phyloP scores from a whole-genome alignment of 2,797 vertebrate genomes.

The Apodemus agrarius region DNA sequence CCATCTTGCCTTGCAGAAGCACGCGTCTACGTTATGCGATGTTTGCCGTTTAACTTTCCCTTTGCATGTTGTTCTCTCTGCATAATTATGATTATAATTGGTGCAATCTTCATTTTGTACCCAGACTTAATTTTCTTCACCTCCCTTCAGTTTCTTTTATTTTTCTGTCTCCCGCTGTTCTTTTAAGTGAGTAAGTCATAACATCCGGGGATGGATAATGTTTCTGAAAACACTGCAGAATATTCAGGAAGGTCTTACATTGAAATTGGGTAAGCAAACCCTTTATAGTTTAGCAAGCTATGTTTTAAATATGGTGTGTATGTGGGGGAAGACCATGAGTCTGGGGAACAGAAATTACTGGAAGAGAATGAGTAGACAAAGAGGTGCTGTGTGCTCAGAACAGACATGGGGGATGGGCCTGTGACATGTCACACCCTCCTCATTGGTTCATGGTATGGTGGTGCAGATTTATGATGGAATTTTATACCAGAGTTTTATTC shows the following conservation, averaged over 20 bases:
- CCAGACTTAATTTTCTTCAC: neutral
- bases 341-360: neutral
- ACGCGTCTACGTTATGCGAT: neutral
- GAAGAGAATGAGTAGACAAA: neutral
- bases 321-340: neutral
- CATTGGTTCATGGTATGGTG: neutral
- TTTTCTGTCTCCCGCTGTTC: neutral
- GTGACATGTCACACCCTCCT: neutral
- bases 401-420: accelerated
- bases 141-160: neutral
- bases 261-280: neutral
- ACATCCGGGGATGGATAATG: no score
- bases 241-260: neutral
- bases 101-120: neutral
- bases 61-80: neutral
- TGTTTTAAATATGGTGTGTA: neutral
- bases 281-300: neutral
- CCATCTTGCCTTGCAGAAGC: neutral
- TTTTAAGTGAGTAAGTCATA: neutral
- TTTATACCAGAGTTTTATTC: neutral
- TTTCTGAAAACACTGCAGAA: constrained; percentile 1
- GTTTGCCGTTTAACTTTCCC: neutral
- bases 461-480: neutral
- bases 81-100: neutral
- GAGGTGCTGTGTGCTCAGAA: neutral